Conservation (phyloP, 1,140 invertebrate species). For the Bombyx mori region ASM3026992v2 NC_085110.1:7973501-7974000, state of each 20-base stretch:
- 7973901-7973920: slow-evolving; percentile 1
- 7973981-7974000: not conserved
- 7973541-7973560: slow-evolving; percentile 16
- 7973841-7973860: slow-evolving; percentile 7
- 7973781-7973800: not conserved
- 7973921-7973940: not conserved
- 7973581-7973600: slow-evolving; percentile 23
- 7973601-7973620: slow-evolving; percentile 17
- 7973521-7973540: slow-evolving; percentile 22
- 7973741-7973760: no score
- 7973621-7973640: slow-evolving; percentile 3
- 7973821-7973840: slow-evolving; percentile 2
- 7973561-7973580: slow-evolving; percentile 15
- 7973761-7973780: no score
- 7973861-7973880: not conserved
- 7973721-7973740: no score
- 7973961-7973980: slow-evolving; percentile 2
- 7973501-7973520: not conserved
- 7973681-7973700: no score
- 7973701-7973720: no score
- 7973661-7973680: no score
- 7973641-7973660: no score
- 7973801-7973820: slow-evolving; percentile 12
- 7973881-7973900: not conserved
- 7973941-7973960: slow-evolving; percentile 1